These are phyloP conservation scores for Poeciliopsis paucimaculata DNA, from an alignment of 2,797 vertebrate genomes.

Conservation along the genomic window DNA sequence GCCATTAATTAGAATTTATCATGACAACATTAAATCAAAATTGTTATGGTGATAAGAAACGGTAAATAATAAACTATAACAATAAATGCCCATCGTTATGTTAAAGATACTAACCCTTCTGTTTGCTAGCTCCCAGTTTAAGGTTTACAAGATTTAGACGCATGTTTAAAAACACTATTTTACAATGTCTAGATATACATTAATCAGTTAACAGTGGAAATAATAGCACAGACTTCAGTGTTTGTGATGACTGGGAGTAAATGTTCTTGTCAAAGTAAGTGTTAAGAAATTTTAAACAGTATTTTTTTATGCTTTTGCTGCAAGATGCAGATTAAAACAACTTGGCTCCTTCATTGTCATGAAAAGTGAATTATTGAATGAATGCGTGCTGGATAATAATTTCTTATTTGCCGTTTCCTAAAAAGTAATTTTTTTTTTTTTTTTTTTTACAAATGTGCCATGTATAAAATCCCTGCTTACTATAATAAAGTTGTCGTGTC, in stretches of 20 bases:
- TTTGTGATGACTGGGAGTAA: not conserved
- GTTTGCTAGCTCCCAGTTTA: not conserved
- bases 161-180: not conserved
- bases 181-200: not conserved
- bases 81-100: too few relatives aligned
- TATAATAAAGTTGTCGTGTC: constrained; percentile 46
- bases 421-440: not conserved
- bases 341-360: not conserved
- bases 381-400: not conserved
- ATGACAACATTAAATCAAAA: too few relatives aligned
- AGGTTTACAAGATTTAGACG: not conserved
- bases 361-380: not conserved
- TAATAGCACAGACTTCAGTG: not conserved
- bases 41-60: too few relatives aligned
- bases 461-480: constrained; percentile 36
- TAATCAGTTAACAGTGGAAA: not conserved
- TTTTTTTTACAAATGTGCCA: not conserved
- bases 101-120: not conserved
- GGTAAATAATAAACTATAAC: too few relatives aligned
- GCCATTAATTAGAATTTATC: too few relatives aligned
- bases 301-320: not conserved
- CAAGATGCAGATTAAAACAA: not conserved
- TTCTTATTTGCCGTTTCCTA: not conserved
- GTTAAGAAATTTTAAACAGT: not conserved
- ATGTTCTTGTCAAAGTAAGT: not conserved